These are phyloP conservation scores for Pogonognathellus flavescens DNA, from an alignment of 1,140 invertebrate genomes.

Conservation along the genomic window DNA sequence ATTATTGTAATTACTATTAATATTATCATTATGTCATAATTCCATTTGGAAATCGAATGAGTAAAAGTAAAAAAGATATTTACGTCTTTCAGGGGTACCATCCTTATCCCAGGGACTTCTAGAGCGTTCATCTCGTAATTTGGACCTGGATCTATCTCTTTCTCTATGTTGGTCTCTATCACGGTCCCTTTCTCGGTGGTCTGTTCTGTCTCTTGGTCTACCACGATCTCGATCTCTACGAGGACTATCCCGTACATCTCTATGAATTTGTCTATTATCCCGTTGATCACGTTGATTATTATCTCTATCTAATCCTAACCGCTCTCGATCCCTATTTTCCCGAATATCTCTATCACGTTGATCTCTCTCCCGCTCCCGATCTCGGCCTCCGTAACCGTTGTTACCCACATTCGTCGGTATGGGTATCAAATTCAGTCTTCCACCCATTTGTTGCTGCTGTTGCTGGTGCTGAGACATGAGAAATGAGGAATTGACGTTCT, in stretches of 20 bases:
- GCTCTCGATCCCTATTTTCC: constrained; percentile 15
- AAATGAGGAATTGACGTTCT: constrained; percentile 9
- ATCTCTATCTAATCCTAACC: constrained; percentile 5
- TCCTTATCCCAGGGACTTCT: constrained; percentile 66
- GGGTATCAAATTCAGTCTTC: constrained; percentile 28
- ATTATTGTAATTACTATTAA: too few species aligned
- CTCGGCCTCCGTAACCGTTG: constrained; percentile 24
- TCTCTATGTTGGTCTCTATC: constrained; percentile 55
- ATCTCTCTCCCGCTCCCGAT: constrained; percentile 46
- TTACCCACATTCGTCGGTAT: not conserved
- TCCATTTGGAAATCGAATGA: too few species aligned
- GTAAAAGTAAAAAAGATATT: constrained; percentile 62
- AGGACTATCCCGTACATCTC: constrained; percentile 21
- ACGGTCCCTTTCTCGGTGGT: constrained; percentile 55
- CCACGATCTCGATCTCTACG: constrained; percentile 28
- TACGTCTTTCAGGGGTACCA: constrained; percentile 71
- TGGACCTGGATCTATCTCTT: constrained; percentile 57
- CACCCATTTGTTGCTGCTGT: constrained; percentile 30
- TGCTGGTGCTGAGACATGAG: constrained; percentile 24
- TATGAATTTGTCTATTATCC: not conserved
- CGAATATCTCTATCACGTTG: constrained; percentile 19
- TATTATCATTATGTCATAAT: too few species aligned
- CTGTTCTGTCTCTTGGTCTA: constrained; percentile 54
- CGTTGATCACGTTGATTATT: not conserved
- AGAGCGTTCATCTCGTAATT: constrained; percentile 62